A percentile compares a stretch with the other conserved stretches of the same genome.
These are phyloP conservation scores for Scortum barcoo DNA, from an alignment of 2,113 vertebrate genomes.

Conservation along the genomic window DNA sequence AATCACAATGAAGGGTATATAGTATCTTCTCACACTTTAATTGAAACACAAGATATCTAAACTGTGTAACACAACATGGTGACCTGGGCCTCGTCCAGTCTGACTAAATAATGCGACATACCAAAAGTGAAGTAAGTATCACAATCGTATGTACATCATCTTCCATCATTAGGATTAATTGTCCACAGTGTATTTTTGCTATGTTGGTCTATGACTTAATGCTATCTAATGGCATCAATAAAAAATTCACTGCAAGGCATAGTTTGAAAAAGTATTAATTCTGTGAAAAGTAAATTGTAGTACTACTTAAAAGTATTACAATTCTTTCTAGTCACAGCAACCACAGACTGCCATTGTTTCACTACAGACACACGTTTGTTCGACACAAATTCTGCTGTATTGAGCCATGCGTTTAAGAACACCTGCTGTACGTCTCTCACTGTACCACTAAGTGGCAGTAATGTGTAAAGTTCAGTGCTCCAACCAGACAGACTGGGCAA, in stretches of 20 bases:
- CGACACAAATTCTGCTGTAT: not conserved
- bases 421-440: not conserved
- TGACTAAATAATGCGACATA: not conserved
- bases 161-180: too few species aligned
- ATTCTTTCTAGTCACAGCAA: not conserved
- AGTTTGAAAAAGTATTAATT: not conserved
- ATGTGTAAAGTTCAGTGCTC: not conserved
- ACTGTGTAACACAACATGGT: not conserved
- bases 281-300: not conserved
- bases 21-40: not conserved
- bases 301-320: too few species aligned
- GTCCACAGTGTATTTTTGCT: too few species aligned
- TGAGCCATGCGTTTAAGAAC: not conserved
- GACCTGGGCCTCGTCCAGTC: not conserved
- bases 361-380: not conserved
- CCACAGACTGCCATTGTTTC: not conserved
- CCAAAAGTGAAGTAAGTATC: not conserved
- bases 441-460: conserved; percentile 57
- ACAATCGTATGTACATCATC: not conserved
- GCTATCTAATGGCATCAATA: too few species aligned
- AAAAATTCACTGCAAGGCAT: not conserved
- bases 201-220: too few species aligned
- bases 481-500: not conserved
- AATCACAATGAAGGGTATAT: not conserved
- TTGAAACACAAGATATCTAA: not conserved